phyloP scores from a whole-genome alignment of 2,113 vertebrate species.

The Lonchura striata region DNA sequence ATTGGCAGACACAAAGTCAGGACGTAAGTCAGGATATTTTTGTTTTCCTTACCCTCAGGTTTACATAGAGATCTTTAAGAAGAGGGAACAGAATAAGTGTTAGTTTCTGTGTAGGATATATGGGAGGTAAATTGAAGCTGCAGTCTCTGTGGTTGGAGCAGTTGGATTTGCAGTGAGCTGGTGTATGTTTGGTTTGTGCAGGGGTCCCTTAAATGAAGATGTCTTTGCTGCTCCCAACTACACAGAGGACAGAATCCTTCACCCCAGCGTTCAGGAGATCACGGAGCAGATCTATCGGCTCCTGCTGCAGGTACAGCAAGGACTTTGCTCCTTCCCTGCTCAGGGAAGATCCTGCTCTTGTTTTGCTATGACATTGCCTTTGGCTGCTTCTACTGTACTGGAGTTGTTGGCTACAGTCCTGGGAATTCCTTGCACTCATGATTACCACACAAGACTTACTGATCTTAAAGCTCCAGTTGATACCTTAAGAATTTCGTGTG shows the following conservation, averaged over 20 bases:
- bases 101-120: neutral
- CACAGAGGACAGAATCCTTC: conserved; percentile 77
- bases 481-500: neutral
- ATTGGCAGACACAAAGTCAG: conserved; percentile 95
- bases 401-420: neutral
- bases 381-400: neutral
- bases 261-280: conserved; percentile 85
- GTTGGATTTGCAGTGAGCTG: neutral
- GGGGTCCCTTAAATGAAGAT: conserved; percentile 94
- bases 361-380: neutral
- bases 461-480: neutral
- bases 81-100: neutral
- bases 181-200: conserved; percentile 49
- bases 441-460: neutral
- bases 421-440: neutral
- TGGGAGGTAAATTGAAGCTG: neutral
- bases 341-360: neutral
- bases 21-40: conserved; percentile 79
- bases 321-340: neutral
- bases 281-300: conserved; percentile 92
- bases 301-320: conserved; percentile 82
- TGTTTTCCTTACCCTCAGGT: neutral
- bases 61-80: neutral
- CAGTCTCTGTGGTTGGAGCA: neutral
- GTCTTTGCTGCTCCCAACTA: conserved; percentile 79